Evolutionary conservation across 2,113 vertebrate genomes (phyloP), one percentile per base, ranked within the genome.

Genomic region (Gymnogyps californianus): DNA sequence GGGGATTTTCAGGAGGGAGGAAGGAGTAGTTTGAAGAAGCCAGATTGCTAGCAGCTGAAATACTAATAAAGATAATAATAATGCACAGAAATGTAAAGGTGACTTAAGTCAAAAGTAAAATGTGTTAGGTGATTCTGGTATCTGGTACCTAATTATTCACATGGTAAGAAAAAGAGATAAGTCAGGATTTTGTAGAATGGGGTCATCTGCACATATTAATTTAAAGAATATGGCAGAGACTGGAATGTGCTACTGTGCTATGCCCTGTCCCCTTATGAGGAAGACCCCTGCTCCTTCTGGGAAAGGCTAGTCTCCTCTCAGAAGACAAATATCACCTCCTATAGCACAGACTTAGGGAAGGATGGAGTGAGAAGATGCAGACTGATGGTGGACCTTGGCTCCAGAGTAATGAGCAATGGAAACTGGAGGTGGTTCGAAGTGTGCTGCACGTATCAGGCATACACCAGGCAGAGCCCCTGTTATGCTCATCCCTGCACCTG

Each of bases 391-490:
- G 44, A 82, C 14, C 28, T 29, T 44, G 14, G 36, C 59, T 42
- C 16, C 55, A 44, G 5, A 31, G 11, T 10, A 36, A 79, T 4
- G 17, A 70, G 15, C 20, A 51, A 36, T 26, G 20, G 40, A 71
- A 80, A 66, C 19, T 29, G 25, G n/a, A 1, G 1, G 17, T n/a
- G 40, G 29, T 75, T 81, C 5, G 1, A 59, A 47, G 10, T 4
- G 4, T 24, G 13, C 42, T 83, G 32, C 8, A 49, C 0, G 0
- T 31, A 10, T 10, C n/a, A 58, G 25, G 40, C 16, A 19, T 8
- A 49, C 5, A 29, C 11, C 24, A 82, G 29, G 16, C 11, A 82
- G 29, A 79, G 29, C 22, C 62, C 34, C 17, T 40, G 52, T 14
- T 28, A 10, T 13, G 36, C 13, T 86, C 36, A 61, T 25, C 40